Conservation (phyloP, 2,888 invertebrate species). For the Mallateleia sp. region DNA sequence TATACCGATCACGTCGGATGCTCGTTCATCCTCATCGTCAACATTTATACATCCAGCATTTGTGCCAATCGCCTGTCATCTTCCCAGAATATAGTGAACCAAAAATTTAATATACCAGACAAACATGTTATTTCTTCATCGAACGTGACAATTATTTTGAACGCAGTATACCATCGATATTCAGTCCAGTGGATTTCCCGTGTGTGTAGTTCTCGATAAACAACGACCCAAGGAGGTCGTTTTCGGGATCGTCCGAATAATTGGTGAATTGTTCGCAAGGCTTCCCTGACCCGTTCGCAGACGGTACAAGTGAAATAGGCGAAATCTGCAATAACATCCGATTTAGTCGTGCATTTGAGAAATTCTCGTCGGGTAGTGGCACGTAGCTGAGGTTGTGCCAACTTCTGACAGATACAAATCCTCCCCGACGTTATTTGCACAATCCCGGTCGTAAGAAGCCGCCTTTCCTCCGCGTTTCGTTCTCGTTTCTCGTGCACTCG, state of each 20-base stretch:
- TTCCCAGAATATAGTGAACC: not conserved
- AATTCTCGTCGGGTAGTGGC: conserved; percentile 79
- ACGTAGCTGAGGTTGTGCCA: conserved; percentile 83
- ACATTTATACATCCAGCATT: conserved; percentile 46
- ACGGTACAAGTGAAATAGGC: not conserved
- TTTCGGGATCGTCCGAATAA: not conserved
- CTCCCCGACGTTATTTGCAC: conserved; percentile 86
- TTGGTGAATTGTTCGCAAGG: not conserved
- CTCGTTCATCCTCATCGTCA: conserved; percentile 52
- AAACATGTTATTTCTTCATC: not conserved
- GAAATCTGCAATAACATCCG: conserved; percentile 73
- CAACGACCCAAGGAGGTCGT: too few species aligned
- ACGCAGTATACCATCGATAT: too few species aligned
- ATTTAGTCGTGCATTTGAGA: conserved; percentile 82
- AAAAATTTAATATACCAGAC: conserved; percentile 9
- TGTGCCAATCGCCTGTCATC: conserved; percentile 36
- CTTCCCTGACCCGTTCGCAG: not conserved
- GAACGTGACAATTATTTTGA: conserved; percentile 58
- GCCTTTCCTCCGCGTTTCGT: conserved; percentile 32
- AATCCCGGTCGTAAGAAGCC: conserved; percentile 80
- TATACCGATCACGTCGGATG: conserved; percentile 72
- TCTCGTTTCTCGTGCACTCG: conserved; percentile 82
- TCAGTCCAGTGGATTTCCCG: too few species aligned
- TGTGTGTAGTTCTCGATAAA: too few species aligned
- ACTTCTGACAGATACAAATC: conserved; percentile 88